These are phyloP conservation scores for Cheilosia scutellata DNA, from an alignment of 2,888 invertebrate genomes.

Conservation along the genomic window DNA sequence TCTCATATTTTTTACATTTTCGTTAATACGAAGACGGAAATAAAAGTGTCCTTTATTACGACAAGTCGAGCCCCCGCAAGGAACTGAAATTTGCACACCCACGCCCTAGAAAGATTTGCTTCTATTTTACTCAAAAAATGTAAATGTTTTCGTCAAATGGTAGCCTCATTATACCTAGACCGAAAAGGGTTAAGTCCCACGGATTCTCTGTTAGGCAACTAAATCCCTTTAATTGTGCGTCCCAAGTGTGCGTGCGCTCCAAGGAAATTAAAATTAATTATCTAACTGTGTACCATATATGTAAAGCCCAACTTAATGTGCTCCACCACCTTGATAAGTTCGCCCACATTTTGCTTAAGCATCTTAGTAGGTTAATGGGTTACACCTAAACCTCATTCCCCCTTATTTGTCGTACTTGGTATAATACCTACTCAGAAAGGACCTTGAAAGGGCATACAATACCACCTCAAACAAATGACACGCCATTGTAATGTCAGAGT, in stretches of 20 bases:
- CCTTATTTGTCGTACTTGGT: not conserved
- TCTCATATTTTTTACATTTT: no score
- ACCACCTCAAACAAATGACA: conserved; percentile 36
- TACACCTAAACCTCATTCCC: conserved; percentile 58
- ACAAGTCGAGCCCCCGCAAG: no score
- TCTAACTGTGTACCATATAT: conserved; percentile 29
- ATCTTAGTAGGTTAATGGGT: conserved; percentile 68
- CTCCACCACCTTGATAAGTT: conserved; percentile 31
- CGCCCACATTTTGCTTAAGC: conserved; percentile 49
- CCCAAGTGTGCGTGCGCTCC: conserved; percentile 41
- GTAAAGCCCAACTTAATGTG: conserved; percentile 6
- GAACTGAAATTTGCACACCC: no score
- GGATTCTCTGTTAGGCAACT: not conserved
- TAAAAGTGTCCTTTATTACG: no score
- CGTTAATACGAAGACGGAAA: no score
- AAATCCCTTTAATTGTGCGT: conserved; percentile 52
- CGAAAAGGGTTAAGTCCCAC: not conserved
- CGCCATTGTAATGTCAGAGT: conserved; percentile 40
- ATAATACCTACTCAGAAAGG: not conserved
- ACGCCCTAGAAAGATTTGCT: no score
- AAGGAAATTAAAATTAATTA: conserved; percentile 66
- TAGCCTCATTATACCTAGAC: no score
- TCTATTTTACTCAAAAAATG: no score
- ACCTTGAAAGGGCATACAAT: conserved; percentile 53
- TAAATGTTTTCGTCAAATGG: no score